phyloP scores from a whole-genome alignment of 2,888 invertebrate species.

The Tetragonisca angustula region DNA sequence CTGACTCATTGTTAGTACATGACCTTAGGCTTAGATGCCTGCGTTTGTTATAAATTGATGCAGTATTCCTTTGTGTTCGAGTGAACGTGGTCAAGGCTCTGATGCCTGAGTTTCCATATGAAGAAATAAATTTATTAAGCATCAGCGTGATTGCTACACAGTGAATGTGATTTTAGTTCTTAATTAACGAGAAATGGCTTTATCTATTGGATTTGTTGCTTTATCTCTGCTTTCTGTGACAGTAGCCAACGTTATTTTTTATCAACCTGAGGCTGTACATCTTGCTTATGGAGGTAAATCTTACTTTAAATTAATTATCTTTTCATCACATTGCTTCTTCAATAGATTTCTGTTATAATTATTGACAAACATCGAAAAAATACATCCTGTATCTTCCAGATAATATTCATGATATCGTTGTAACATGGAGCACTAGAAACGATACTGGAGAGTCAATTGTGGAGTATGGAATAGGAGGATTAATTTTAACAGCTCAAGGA shows the following conservation, averaged over 20 bases:
- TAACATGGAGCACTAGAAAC: constrained; percentile 93
- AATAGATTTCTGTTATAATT: neutral
- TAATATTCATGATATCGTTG: constrained; percentile 88
- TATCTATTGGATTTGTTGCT: neutral
- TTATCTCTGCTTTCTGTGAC: constrained; percentile 19
- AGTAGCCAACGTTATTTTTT: constrained; percentile 41
- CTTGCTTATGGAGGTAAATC: constrained; percentile 87
- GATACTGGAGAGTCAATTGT: constrained; percentile 89
- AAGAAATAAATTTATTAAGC: neutral
- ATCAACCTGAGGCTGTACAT: constrained; percentile 88
- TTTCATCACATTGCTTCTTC: neutral
- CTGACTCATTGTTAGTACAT: constrained; percentile 43
- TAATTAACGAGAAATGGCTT: constrained; percentile 21
- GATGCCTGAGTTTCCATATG: neutral
- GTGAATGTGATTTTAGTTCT: neutral
- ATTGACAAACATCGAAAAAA: neutral
- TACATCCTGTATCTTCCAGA: constrained; percentile 83
- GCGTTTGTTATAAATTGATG: neutral
- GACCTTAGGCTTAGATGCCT: neutral
- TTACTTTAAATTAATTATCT: neutral
- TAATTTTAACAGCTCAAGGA: constrained; percentile 86
- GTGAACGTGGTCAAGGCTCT: neutral
- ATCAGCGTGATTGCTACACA: neutral
- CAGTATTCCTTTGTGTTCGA: neutral
- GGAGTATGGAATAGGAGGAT: constrained; percentile 89